Base-by-base conservation (phyloP, 1,140 invertebrate species). In the Dermatophagoides farinae region DNA sequence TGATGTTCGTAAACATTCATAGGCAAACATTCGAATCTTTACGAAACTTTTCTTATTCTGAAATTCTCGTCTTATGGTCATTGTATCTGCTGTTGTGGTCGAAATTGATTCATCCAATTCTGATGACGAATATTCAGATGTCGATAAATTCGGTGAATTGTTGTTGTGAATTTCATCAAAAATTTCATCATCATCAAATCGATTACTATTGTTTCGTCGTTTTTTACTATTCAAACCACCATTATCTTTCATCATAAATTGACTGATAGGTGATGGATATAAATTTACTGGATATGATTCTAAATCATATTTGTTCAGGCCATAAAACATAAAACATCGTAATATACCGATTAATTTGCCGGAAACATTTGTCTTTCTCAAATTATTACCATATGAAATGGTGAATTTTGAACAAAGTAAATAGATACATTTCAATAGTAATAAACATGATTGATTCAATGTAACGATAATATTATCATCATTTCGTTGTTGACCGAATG, bases 81-180 rank as follows among this genome's bases (percentile, higher is more conserved):
- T 31, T 31, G 31, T 20, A 50, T 23, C 20, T 50, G n/a, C n/a
- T n/a, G n/a, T n/a, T n/a, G 2, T 31, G 31, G n/a, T 47, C 14
- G 25, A 55, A 31, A 55, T 53, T 14, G 14, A 11, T 14, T 55
- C 53, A 14, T 55, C 53, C 25, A 55, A 25, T 23, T 55, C 53
- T 40, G 53, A 55, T n/a, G 53, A 55, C 6, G 53, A 55, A 44
- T 55, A 55, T 40, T 55, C 53, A 2, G 53, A 55, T 12, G 53
- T 55, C 1, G 53, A 55, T 23, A 38, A 18, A 44, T 23, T 38
- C 12, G 53, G n/a, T 12, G 53, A 25, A 44, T 55, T 55, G 38
- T 20, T 25, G 16, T 25, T 11, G 23, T 23, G 11, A 22, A 5
- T 22, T 4, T 53, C 51, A 16, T 53, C 51, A n/a, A 53, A 39